Percentiles rank a stretch among this genome's conserved stretches.
Evolutionary conservation across 2,113 vertebrate species (phyloP).

Genomic region (Rhinolophus ferrumequinum): DNA sequence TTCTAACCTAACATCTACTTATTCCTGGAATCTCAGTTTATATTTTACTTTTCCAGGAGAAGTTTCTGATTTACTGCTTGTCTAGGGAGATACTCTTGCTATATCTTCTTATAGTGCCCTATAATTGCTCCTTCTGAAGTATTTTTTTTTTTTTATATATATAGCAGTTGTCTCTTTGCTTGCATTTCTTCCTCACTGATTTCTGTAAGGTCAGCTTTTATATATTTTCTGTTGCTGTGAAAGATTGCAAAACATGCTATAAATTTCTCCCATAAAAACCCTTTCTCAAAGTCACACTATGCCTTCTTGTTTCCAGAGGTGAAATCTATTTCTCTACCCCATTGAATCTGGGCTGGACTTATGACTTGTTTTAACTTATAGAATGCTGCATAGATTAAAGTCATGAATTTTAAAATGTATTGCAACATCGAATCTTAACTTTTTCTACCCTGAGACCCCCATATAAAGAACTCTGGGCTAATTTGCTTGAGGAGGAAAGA

Average conservation of each 20-base stretch:
- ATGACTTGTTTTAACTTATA: neutral
- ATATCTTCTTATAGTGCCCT: neutral
- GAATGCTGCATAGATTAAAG: neutral
- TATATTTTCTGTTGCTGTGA: neutral
- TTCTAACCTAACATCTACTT: neutral
- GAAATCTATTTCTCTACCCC: neutral
- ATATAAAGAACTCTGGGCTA: neutral
- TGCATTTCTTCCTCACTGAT: neutral
- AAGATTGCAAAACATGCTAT: neutral
- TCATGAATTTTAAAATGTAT: neutral
- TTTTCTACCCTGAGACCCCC: neutral
- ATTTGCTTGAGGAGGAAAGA: neutral
- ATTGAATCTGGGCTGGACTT: neutral
- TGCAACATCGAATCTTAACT: neutral
- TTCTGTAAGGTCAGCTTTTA: neutral
- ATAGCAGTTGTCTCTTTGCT: neutral
- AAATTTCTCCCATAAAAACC: neutral
- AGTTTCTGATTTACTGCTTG: neutral
- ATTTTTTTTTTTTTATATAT: neutral
- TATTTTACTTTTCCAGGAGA: neutral
- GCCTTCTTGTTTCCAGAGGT: neutral
- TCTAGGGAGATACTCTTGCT: neutral
- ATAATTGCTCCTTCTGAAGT: neutral
- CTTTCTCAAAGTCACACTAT: neutral
- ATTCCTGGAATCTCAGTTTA: neutral